Conservation (phyloP, 2,888 invertebrate species). For the Drosophila putrida region DNA sequence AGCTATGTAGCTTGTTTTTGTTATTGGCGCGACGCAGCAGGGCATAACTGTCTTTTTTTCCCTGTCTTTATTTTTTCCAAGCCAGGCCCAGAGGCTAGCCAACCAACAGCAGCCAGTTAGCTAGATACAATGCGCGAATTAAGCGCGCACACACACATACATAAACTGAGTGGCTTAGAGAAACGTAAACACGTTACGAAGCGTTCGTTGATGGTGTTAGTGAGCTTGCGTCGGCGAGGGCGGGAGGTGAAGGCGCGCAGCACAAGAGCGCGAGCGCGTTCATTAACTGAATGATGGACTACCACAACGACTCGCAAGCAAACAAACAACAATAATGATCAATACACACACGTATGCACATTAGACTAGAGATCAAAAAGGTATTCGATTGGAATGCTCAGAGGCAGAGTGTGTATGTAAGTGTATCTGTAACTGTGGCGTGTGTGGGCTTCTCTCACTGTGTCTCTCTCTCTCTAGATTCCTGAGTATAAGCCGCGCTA, state of each 20-base stretch:
- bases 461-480: background rate
- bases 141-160: constrained; percentile 49
- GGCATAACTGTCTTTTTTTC: constrained; percentile 73
- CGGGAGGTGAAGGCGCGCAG: constrained; percentile 9
- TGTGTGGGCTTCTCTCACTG: background rate
- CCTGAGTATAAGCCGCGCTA: constrained; percentile 28
- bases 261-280: constrained; percentile 43
- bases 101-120: constrained; percentile 50
- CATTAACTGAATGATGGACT: constrained; percentile 73
- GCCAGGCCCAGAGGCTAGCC: constrained; percentile 57
- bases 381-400: constrained; percentile 61
- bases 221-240: constrained; percentile 20
- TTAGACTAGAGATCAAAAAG: constrained; percentile 27
- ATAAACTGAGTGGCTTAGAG: constrained; percentile 64
- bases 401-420: background rate
- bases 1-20: constrained; percentile 70
- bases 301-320: constrained; percentile 55
- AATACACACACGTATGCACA: constrained; percentile 21
- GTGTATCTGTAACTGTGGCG: constrained; percentile 18
- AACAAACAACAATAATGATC: constrained; percentile 60
- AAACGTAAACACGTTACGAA: constrained; percentile 74
- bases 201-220: constrained; percentile 30
- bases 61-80: constrained; percentile 29
- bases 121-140: constrained; percentile 75
- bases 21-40: constrained; percentile 72